A percentile compares a stretch with the other conserved stretches of the same genome.
These are phyloP conservation scores for Meta bourneti DNA, from an alignment of 2,888 invertebrate genomes.

Conservation along the genomic window DNA sequence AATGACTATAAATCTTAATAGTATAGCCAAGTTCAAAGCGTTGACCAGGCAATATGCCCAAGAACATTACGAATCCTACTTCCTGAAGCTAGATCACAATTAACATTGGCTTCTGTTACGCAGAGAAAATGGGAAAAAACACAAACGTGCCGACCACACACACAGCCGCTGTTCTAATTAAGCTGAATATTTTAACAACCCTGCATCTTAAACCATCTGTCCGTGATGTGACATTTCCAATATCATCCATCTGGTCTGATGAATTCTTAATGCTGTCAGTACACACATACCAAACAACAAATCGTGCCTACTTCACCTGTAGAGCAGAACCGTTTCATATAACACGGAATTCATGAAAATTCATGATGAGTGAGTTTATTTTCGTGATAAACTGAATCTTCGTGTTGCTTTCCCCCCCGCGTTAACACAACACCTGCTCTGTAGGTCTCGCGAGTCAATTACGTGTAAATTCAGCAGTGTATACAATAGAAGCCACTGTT, in stretches of 20 bases:
- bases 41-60: no score
- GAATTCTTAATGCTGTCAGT: constrained; percentile 5
- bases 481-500: constrained; percentile 1
- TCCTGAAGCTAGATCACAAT: no score
- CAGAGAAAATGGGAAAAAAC: no score
- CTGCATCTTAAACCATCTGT: no score
- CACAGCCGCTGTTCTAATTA: no score
- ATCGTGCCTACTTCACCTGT: constrained; percentile 51
- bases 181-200: no score
- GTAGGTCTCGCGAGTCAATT: constrained; percentile 36
- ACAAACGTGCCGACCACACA: no score
- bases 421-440: constrained; percentile 46
- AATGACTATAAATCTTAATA: no score
- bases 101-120: no score
- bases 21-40: no score
- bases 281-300: neutral
- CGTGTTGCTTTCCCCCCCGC: constrained; percentile 24
- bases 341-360: constrained; percentile 37
- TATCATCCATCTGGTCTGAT: neutral
- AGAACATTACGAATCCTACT: no score
- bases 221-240: neutral
- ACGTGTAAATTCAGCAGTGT: constrained; percentile 32
- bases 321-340: neutral
- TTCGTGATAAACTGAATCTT: constrained; percentile 42
- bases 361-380: constrained; percentile 37